Evolutionary conservation across 2,888 invertebrate genomes (phyloP).

Genomic region (Keiferia lycopersicella): DNA sequence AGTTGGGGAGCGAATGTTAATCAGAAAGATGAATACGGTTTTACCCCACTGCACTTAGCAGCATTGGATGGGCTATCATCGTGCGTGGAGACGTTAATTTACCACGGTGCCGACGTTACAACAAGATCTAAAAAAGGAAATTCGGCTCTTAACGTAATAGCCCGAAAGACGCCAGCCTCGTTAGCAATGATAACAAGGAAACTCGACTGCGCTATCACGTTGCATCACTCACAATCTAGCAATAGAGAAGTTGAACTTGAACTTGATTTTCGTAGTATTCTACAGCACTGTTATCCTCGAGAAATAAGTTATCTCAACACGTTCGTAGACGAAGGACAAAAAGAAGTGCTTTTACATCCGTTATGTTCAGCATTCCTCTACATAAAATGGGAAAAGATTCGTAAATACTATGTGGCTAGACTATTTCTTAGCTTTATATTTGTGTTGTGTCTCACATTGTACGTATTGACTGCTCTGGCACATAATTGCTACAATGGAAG

Average conservation of each 20-base stretch:
- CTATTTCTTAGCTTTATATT: conserved; percentile 90
- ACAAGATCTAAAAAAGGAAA: conserved; percentile 93
- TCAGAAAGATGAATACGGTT: conserved; percentile 91
- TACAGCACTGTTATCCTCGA: conserved; percentile 91
- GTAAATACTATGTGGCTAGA: conserved; percentile 92
- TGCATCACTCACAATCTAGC: conserved; percentile 89
- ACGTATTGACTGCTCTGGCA: conserved; percentile 90
- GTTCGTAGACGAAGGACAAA: conserved; percentile 93
- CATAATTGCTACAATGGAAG: conserved; percentile 93
- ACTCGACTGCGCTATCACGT: conserved; percentile 89
- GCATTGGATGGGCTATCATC: conserved; percentile 92
- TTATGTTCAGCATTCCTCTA: conserved; percentile 93
- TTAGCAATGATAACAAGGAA: conserved; percentile 91
- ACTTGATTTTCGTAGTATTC: conserved; percentile 89
- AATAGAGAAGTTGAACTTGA: conserved; percentile 91
- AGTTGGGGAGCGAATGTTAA: conserved; percentile 92
- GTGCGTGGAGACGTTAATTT: conserved; percentile 91
- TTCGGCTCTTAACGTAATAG: conserved; percentile 91
- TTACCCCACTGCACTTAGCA: conserved; percentile 92
- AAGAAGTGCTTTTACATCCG: conserved; percentile 92
- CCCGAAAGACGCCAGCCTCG: conserved; percentile 92
- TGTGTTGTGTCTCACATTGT: conserved; percentile 89
- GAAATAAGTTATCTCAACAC: conserved; percentile 94
- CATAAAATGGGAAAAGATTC: conserved; percentile 94
- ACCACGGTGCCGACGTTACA: conserved; percentile 93